Conservation (phyloP, 1,140 invertebrate species). For the Pectinophora gossypiella region DNA sequence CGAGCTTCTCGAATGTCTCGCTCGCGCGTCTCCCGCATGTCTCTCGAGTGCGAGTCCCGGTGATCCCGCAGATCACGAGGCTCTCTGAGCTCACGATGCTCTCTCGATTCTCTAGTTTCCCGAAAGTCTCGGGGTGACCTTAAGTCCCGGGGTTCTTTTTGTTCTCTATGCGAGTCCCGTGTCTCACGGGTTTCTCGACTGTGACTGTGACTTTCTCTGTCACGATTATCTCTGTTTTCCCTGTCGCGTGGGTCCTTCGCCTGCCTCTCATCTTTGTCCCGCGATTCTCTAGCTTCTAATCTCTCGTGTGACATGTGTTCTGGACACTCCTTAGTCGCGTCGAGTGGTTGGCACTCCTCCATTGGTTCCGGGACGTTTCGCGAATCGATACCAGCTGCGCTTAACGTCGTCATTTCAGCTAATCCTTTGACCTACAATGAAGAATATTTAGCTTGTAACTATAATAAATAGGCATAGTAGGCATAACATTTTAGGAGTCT, state of each 20-base stretch:
- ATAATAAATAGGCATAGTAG: too few relatives aligned
- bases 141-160: slow-evolving; percentile 34
- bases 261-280: slow-evolving; percentile 56
- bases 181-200: slow-evolving; percentile 41
- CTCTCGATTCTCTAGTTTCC: slow-evolving; percentile 41
- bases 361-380: slow-evolving; percentile 65
- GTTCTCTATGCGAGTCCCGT: slow-evolving; percentile 41
- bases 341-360: slow-evolving; percentile 62
- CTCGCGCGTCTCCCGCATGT: slow-evolving; percentile 42
- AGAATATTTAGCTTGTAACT: too few relatives aligned
- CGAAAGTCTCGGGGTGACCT: slow-evolving; percentile 42
- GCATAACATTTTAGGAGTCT: too few relatives aligned
- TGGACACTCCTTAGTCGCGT: slow-evolving; percentile 39
- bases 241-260: slow-evolving; percentile 46
- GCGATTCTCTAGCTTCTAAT: slow-evolving; percentile 40
- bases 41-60: slow-evolving; percentile 36
- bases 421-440: slow-evolving; percentile 92
- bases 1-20: slow-evolving; percentile 44
- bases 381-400: slow-evolving; percentile 73
- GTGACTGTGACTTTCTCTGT: slow-evolving; percentile 34
- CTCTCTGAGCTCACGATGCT: slow-evolving; percentile 37
- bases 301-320: slow-evolving; percentile 50
- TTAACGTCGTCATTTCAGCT: slow-evolving; percentile 92
- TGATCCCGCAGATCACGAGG: slow-evolving; percentile 40
- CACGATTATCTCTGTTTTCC: slow-evolving; percentile 44